Evolutionary conservation across 92 coral and sea anemone species (phyloP).

Genomic region (Epizoanthus fatuus): DNA sequence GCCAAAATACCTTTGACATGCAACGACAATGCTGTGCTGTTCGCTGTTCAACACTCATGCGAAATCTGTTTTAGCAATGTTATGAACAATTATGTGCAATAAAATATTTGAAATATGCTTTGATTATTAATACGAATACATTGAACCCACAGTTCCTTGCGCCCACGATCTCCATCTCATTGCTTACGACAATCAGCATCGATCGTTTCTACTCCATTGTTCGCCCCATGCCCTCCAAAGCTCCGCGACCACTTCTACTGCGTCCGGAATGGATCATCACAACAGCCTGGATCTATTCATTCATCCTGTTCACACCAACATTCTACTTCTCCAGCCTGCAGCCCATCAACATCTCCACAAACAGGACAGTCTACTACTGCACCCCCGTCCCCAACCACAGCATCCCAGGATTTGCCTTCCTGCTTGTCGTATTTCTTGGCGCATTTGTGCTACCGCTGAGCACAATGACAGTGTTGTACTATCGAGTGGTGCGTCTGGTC

Average conservation of each 20-base stretch:
- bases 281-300: slow-evolving; percentile 66
- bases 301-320: slow-evolving; percentile 61
- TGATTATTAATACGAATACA: not conserved
- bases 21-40: no score
- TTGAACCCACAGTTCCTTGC: slow-evolving; percentile 56
- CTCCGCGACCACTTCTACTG: slow-evolving; percentile 23
- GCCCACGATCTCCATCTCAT: slow-evolving; percentile 60
- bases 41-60: no score
- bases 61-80: no score
- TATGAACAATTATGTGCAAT: not conserved
- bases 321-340: slow-evolving; percentile 67
- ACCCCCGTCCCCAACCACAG: slow-evolving; percentile 37
- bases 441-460: slow-evolving; percentile 68
- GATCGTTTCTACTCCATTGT: slow-evolving; percentile 58
- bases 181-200: slow-evolving; percentile 74
- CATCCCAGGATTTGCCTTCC: slow-evolving; percentile 41
- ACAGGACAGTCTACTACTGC: slow-evolving; percentile 32
- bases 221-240: slow-evolving; percentile 38
- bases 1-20: no score
- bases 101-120: not conserved
- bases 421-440: slow-evolving; percentile 49
- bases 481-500: slow-evolving; percentile 57
- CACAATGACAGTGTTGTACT: slow-evolving; percentile 66
- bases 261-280: slow-evolving; percentile 66
- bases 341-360: slow-evolving; percentile 50